phyloP scores from a whole-genome alignment of 2,797 vertebrate species.

The Pseudotriccus pelzelni region DNA sequence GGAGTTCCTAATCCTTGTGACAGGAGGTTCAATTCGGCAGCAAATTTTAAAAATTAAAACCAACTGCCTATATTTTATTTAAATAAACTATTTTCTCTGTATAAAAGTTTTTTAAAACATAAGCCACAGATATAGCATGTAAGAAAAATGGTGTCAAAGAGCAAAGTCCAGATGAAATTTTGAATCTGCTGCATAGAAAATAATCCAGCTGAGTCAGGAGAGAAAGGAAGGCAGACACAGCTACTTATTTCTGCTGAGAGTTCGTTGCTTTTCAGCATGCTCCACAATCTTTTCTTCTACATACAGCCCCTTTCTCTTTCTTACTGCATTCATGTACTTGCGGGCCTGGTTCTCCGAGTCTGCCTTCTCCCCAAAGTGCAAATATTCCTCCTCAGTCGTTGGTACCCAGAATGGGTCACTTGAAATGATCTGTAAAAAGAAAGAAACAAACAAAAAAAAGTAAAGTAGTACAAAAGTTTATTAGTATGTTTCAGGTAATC shows the following conservation, averaged over 20 bases:
- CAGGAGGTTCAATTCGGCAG: background rate
- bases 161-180: background rate
- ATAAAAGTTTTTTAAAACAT: constrained; percentile 58
- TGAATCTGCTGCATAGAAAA: constrained; percentile 19
- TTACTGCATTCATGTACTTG: constrained; percentile 93
- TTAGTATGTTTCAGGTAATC: background rate
- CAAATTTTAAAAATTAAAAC: background rate
- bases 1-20: background rate
- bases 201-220: background rate
- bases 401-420: constrained; percentile 96
- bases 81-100: constrained; percentile 8
- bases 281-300: constrained; percentile 96
- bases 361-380: constrained; percentile 96
- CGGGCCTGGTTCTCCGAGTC: constrained; percentile 92
- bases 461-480: background rate
- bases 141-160: constrained; percentile 16
- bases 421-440: constrained; percentile 81
- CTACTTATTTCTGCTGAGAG: constrained; percentile 93
- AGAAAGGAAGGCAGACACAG: background rate
- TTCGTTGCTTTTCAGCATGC: constrained; percentile 94
- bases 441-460: background rate
- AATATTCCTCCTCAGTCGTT: constrained; percentile 95
- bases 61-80: constrained; percentile 1
- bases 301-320: constrained; percentile 91
- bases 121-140: background rate